Evolutionary conservation across 2,113 vertebrate genomes (phyloP).

Genomic region (Vimba vimba): DNA sequence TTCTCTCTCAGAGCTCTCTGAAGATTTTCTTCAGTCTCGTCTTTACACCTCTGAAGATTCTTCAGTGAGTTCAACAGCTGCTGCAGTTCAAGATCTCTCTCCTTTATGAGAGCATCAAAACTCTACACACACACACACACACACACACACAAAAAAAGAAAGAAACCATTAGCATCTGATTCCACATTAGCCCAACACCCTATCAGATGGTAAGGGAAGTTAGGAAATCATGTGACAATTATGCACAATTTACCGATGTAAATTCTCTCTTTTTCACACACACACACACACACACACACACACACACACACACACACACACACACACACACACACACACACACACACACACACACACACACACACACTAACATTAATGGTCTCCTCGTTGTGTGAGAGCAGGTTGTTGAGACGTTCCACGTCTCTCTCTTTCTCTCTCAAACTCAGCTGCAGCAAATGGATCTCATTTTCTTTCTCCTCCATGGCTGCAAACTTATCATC

Average conservation of each 20-base stretch:
- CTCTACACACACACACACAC: slow-evolving; percentile 68
- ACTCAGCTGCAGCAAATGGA: slow-evolving; percentile 76
- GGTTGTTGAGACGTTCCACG: slow-evolving; percentile 75
- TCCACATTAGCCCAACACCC: not conserved
- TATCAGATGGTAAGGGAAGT: too few relatives aligned
- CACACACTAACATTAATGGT: slow-evolving; percentile 73
- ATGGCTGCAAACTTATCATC: slow-evolving; percentile 78
- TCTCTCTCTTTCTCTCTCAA: slow-evolving; percentile 79
- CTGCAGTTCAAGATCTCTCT: slow-evolving; percentile 83
- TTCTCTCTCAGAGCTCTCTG: slow-evolving; percentile 82
- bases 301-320: slow-evolving; percentile 10
- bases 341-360: slow-evolving; percentile 36
- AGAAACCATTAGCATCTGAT: not conserved
- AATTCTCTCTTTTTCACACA: not conserved
- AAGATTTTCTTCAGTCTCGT: slow-evolving; percentile 81
- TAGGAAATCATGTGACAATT: not conserved
- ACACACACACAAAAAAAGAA: not conserved
- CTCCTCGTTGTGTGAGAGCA: slow-evolving; percentile 77
- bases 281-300: slow-evolving; percentile 39
- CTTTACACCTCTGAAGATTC: slow-evolving; percentile 78
- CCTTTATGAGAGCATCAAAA: slow-evolving; percentile 80
- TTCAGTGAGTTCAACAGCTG: slow-evolving; percentile 81
- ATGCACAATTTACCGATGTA: not conserved
- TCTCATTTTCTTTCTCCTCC: slow-evolving; percentile 82
- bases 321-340: slow-evolving; percentile 40